Evolutionary conservation across 2,113 vertebrate genomes (phyloP), one percentile per base, ranked within the genome.

Genomic region (Scytalopus superciliaris): DNA sequence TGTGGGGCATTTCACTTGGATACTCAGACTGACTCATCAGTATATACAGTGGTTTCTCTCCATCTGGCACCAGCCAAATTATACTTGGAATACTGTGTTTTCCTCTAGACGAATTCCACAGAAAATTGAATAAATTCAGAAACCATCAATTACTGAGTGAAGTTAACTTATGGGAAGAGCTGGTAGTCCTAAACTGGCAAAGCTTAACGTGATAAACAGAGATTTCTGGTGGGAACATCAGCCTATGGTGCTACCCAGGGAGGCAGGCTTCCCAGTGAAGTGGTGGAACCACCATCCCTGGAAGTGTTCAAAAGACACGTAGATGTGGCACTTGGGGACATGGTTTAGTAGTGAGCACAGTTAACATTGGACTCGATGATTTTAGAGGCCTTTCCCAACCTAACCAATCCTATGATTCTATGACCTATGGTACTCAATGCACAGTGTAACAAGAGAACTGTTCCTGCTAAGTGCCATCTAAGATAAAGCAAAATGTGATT

Each of bases 301-400:
- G 39, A 47, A 75, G 45, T 25, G 24, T 14, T 62, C 5, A 10
- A 40, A 69, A 76, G 53, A 35, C 0, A 3, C 14, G 7, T 4
- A 40, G 55, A 40, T 23, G 55, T 33, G 25, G 47, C 40, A 42
- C 31, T 10, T 49, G 35, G 30, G 18, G n/a, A 63, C 31, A 22
- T 19, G 21, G 8, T 42, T 77, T 42, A 55, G 25, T 14, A 75
- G 33, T 39, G 62, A 74, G 45, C 19, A 18, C 12, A 16, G 25
- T 62, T 62, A 76, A 62, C 11, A 35, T 1, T 31, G 21, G 17
- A 47, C 30, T 45, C 0, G 0, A 40, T 31, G 56, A 47, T 22
- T 69, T 69, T 35, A 42, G 25, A 76, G n/a, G 14, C n/a, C 60
- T 69, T 90, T 83, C 47, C 25, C 35, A 76, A 27, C 15, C n/a